Base-by-base conservation (phyloP, 2,797 vertebrate species). In the Euthynnus affinis region DNA sequence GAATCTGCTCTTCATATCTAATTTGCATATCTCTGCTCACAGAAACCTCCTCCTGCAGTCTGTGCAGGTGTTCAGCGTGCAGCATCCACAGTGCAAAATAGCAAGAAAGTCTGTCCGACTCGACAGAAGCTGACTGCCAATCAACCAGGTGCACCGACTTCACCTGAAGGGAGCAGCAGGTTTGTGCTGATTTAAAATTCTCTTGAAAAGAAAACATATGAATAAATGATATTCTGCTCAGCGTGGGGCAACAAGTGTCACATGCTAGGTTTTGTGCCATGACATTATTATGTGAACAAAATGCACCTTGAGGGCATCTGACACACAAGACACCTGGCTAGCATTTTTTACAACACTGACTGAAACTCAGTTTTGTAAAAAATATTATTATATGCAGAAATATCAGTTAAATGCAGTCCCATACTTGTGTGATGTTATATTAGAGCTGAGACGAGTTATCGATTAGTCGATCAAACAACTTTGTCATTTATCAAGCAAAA, bases 31-130 rank as follows among this genome's bases (percentile, higher is more conserved):
- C 34, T 9, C 18, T 72, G 56, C 57, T 46, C 46, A 23, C n/a
- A 49, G 40, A 70, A 12, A 6, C 23, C 44, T 59, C 61, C 44
- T 46, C 52, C 71, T 56, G 37, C 20, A 42, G 63, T 52, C 51
- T 27, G 57, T 58, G 56, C 83, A 83, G 82, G 78, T 83, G 78
- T 82, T 78, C 57, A 48, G 22, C 55, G 56, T 56, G 32, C 64
- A 76, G 37, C 73, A 78, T 46, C 59, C 62, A 76, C 46, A 22
- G 29, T 32, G 37, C 4, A 20, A 61, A 65, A 65, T 56, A 59
- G 13, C 4, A 71, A 27, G 22, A 58, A 64, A 60, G 51, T 51
- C 51, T 63, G 53, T 6, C 27, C 6, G 4, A 27, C 55, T 60
- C 17, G 1, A 55, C 22, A 75, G 23, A 8, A 71, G 59, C 62